These are phyloP conservation scores for Bubo bubo DNA, from an alignment of 2,113 vertebrate species.

Conservation along the genomic window DNA sequence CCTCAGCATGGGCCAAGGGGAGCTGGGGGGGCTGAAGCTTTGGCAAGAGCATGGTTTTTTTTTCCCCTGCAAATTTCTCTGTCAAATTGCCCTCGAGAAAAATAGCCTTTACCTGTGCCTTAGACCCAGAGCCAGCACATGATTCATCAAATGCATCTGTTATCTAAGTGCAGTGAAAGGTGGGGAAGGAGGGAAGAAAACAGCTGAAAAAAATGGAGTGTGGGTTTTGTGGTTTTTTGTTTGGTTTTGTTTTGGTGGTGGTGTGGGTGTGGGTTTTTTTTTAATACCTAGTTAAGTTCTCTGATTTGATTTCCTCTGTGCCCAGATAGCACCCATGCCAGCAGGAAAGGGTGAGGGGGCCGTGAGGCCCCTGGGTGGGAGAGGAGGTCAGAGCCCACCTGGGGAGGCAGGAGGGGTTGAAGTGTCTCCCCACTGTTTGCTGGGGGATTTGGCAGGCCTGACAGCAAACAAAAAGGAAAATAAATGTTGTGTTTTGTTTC, in stretches of 20 bases:
- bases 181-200: background rate
- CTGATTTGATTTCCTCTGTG: background rate
- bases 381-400: background rate
- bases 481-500: background rate
- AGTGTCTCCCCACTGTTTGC: background rate
- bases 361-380: background rate
- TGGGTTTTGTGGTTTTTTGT: too few relatives aligned
- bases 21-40: background rate
- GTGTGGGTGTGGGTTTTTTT: background rate
- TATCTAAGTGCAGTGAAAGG: background rate
- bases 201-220: background rate
- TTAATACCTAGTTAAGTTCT: background rate
- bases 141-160: background rate
- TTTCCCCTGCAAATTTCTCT: background rate
- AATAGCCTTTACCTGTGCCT: background rate
- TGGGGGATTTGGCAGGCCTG: background rate
- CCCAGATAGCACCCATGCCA: background rate
- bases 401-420: background rate
- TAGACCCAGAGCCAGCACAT: background rate
- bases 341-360: background rate
- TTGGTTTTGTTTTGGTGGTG: too few relatives aligned
- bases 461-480: background rate
- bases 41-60: rapidly evolving
- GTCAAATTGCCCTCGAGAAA: background rate
- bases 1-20: background rate